Base-by-base conservation (phyloP, 2,888 invertebrate genomes). In the Scelioninae gen. 1 region DNA sequence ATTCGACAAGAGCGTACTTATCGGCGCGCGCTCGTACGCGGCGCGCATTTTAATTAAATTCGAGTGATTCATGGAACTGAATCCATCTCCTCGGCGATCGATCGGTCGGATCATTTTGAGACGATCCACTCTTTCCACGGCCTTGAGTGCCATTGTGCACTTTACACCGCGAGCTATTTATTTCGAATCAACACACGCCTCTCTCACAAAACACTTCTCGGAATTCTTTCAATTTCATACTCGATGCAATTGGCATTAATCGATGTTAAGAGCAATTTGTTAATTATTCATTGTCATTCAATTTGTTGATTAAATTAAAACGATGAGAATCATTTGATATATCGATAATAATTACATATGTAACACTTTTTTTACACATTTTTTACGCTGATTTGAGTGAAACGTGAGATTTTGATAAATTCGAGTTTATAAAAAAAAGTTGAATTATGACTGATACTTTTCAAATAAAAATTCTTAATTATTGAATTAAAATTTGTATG, bases 21-120 rank as follows among this genome's bases (percentile, higher is more conserved):
- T 78, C 74, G 77, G 31, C 51, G 66, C 16, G 63, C 47, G 71
- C 38, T 72, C 71, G 68, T 51, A 78, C 82, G 74, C 16, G 29
- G 53, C 58, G 43, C 65, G 75, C 78, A 83, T 78, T 74, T 75
- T 83, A 83, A 83, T 83, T 78, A 83, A 78, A 83, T 55, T 71
- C 75, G 43, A 74, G 82, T 78, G 78, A 83, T 78, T 78, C 82
- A 83, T 65, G 78, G 68, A 60, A 51, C 58, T 40, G 53, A 76
- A 76, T 75, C 75, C n/a, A 71, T 80, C 75, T 47, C 32, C 23
- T 47, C 31, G 13, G 11, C 77, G 62, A 29, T 71, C 80, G 75
- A 74, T 80, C 62, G 49, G 15, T 34, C 74, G 62, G 47, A 31
- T 49, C 56, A 58, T 5, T 55, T 68, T 40, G 11, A 62, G 71